Base-by-base conservation (phyloP, 2,113 vertebrate genomes). In the Phocoena phocoena region DNA sequence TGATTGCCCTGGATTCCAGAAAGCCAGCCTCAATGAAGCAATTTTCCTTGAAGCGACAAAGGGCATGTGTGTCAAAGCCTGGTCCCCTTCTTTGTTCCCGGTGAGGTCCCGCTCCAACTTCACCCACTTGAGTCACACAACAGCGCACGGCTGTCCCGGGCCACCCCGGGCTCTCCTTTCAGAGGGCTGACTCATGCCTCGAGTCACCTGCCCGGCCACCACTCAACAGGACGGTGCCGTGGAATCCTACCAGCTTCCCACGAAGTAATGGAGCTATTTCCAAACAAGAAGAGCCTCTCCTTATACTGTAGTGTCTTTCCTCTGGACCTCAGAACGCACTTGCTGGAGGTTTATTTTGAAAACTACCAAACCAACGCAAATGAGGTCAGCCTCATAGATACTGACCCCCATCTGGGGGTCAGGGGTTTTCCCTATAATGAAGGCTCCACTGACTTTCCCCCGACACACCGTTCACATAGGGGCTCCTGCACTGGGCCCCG, bases 251-350 rank as follows among this genome's bases (percentile, higher is more conserved):
- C 60, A 12, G 33, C 10, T 4, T 8, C 58, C 9, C 36, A 0
- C 2, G 41, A 41, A 1, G 0, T 1, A 5, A 36, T 1, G 4
- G 18, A 11, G 13, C 21, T 4, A 0, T 13, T 33, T 18, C 28
- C 31, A 15, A 63, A n/a, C 26, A 26, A 65, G n/a, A 41, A 15
- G 0, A 3, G n/a, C 21, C 44, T 68, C 65, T 8, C 50, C 62
- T 36, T 3, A 2, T 0, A 20, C 20, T 58, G 55, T 21, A 20
- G 23, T 21, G 15, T 47, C 58, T 84, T 10, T 62, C 20, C 81
- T 74, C 91, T 25, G 60, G 50, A n/a, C 7, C 36, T 67, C n/a
- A 0, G 74, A 18, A 26, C 12, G 20, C 11, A 1, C 14, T 17
- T 41, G 31, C 73, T 9, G 5, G 63, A 71, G 41, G 26, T 28